Evolutionary conservation across 2,888 invertebrate genomes (phyloP), one percentile per base, ranked within the genome.

Genomic region (Synanthedon tipuliformis): DNA sequence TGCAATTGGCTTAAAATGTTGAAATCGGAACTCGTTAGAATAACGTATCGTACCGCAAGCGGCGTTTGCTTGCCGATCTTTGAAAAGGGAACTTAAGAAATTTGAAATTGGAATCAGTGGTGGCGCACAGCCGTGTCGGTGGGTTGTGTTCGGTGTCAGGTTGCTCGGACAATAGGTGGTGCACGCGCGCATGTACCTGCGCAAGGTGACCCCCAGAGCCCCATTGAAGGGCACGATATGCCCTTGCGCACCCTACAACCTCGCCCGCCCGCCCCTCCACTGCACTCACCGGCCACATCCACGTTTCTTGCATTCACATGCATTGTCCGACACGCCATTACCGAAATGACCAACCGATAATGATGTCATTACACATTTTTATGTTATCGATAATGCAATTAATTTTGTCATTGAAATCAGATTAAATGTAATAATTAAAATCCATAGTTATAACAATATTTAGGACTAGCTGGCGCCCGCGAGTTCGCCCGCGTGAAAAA

Each of bases 1-100:
- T 84, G 84, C 86, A 86, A 86, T 86, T 86, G 86, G 81, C 70
- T 79, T 76, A 75, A 76, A 61, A 78, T 77, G 66, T 65, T 66
- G 66, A 73, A 78, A 79, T 79, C 74, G 75, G 72, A 78, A 80
- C 78, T 79, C 77, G 77, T 81, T 79, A 78, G 76, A 78, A 72
- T 75, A 76, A 73, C 69, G 68, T 60, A 56, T 56, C 51, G 58
- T 53, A 59, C 61, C 57, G 57, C 51, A 55, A 16, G 8, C 49
- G 13, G 18, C 18, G 12, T 49, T 49, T 15, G 23, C 7, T 16
- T 23, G 49, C 13, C 15, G 45, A 45, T 13, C 2, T 13, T 45
- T n/a, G 45, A 15, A 45, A 45, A 45, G 15, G 15, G 45, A 15
- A n/a, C 45, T 45, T 45, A 13, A 45, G 45, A n/a, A 45, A 13